Conservation (phyloP, 2,888 invertebrate species). For the Esperia sulphurella region DNA sequence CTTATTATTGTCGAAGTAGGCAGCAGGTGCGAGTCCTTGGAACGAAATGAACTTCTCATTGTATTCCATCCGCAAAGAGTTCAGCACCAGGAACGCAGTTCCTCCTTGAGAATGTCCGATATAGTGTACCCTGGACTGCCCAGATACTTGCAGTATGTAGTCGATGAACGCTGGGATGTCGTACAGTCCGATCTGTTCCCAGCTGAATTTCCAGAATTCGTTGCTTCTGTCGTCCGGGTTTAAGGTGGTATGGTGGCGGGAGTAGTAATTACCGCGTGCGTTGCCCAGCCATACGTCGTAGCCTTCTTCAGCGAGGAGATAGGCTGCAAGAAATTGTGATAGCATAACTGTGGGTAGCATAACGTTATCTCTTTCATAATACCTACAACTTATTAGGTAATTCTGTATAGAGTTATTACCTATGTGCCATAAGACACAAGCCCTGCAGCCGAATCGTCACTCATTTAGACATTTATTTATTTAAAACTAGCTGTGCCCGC, state of each 20-base stretch:
- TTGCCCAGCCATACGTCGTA: conserved; percentile 90
- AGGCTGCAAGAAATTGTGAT: conserved; percentile 30
- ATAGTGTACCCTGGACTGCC: conserved; percentile 45
- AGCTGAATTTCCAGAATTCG: conserved; percentile 53
- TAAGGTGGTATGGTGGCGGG: conserved; percentile 41
- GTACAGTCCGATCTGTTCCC: conserved; percentile 52
- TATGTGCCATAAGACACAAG: no score
- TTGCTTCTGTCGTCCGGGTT: conserved; percentile 32
- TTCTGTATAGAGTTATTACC: no score
- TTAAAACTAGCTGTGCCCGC: no score
- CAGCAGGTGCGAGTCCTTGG: conserved; percentile 60
- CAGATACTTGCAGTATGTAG: conserved; percentile 32
- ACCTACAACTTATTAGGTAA: no score
- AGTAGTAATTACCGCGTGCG: conserved; percentile 84
- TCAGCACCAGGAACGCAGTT: conserved; percentile 51
- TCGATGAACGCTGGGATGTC: conserved; percentile 49
- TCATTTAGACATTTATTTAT: no score
- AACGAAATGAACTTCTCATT: conserved; percentile 49
- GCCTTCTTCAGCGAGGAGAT: conserved; percentile 79
- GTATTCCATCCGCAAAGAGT: conserved; percentile 51
- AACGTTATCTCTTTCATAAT: no score
- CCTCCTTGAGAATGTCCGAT: conserved; percentile 63
- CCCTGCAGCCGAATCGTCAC: no score
- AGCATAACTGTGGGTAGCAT: no score
- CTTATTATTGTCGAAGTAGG: conserved; percentile 40